Evolutionary conservation across 2,797 vertebrate species (phyloP), one percentile per base, ranked within the genome.

Genomic region (Urocyon cinereoargenteus): DNA sequence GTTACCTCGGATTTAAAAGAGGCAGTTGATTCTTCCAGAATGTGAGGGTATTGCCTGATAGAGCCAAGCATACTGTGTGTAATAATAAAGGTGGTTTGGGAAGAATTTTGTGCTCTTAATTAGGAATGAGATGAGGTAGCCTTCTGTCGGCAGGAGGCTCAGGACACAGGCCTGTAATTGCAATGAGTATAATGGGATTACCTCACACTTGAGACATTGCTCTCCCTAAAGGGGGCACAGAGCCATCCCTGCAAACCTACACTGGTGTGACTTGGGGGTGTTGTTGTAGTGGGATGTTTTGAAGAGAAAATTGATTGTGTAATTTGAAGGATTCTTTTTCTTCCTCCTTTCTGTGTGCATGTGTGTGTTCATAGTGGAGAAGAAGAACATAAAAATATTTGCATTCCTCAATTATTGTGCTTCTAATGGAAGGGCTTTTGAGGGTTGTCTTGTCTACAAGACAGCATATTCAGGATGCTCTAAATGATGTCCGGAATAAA

Each of bases 81-180:
- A 97, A 98, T 98, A 98, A 99, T 98, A 97, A 98, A 98, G 94
- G 97, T 97, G 89, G 85, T 95, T 98, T 97, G 97, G 92, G 94
- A 98, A 97, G 96, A 97, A 94, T 96, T 98, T 95, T 98, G 97
- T 98, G 85, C 97, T 98, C 98, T 98, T 99, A 98, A 98, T 98
- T 98, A 97, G 95, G 97, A 98, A 96, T 10, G 92, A 98, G 97
- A 98, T 98, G 97, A 98, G 97, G 94, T 98, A 98, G 98, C 78
- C 94, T 97, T 98, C 96, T 98, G 92, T 97, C 96, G 16, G 97
- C 97, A 97, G 98, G 98, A 98, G 97, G 85, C 95, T 96, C 96
- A 92, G 96, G 95, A 97, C 96, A 94, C 79, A 57, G 93, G 49
- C 94, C 73, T 97, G 95, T 98, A 98, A 98, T 98, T 98, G 98